Base-by-base conservation (phyloP, 2,888 invertebrate species). In the Agriopis leucophaearia region DNA sequence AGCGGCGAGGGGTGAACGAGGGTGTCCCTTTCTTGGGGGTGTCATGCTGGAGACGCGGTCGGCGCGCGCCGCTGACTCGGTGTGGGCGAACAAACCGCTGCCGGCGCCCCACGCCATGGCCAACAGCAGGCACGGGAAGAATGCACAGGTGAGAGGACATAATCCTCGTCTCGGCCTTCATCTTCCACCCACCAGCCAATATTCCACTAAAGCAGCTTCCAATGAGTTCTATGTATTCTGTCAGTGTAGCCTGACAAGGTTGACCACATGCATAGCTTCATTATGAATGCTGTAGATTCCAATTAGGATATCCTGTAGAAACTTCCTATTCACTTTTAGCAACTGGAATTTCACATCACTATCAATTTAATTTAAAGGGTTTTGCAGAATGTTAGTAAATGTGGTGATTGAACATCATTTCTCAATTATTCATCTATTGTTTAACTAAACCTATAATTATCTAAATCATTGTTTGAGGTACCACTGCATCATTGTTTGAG, bases 41-140 rank as follows among this genome's bases (percentile, higher is more conserved):
- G 95, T 94, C 95, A 96, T 96, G 96, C 95, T 95, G 95, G 95
- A 95, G 92, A 95, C 95, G 95, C 95, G 96, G 94, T 96, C 96
- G 86, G 95, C 95, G 91, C 96, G 96, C 91, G 95, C 96, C 95
- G 96, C 96, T 94, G 96, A 96, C 94, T 92, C 94, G 95, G 94
- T 95, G 91, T 94, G 94, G 95, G 95, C 95, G 94, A 94, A 91
- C 90, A 94, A 95, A 90, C 94, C 94, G 83, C 89, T 94, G 90
- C 94, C 94, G 87, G 94, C 93, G 87, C 94, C 94, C 76, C 93
- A 94, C 94, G 93, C 94, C 82, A 94, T 94, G 94, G 93, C 94
- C 79, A 94, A 88, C 86, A 84, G 90, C 74, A 88, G 94, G 83
- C 94, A 94, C 84, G 97, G 97, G 91, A 97, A 97, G 95, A 92